phyloP scores from a whole-genome alignment of 2,888 invertebrate genomes.

The Embidobia sp. region DNA sequence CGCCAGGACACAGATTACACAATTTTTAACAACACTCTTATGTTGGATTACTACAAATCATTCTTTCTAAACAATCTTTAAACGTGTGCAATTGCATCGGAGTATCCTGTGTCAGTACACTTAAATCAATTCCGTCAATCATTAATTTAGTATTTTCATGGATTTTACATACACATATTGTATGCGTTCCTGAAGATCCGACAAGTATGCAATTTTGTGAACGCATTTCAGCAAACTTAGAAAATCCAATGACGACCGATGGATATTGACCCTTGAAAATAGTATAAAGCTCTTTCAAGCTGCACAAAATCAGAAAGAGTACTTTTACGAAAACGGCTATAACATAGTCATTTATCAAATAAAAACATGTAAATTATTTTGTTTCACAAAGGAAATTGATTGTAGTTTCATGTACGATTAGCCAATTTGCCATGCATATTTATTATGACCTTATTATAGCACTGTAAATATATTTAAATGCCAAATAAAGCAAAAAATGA shows the following conservation, averaged over 20 bases:
- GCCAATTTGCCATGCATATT: no score
- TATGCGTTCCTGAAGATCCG: slow-evolving; percentile 2
- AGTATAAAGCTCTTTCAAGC: background rate
- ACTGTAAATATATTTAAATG: no score
- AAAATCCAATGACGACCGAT: background rate
- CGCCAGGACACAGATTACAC: background rate
- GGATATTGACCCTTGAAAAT: background rate
- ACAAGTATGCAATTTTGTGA: background rate
- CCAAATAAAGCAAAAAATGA: no score
- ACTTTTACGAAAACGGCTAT: no score
- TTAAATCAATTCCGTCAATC: slow-evolving; percentile 2
- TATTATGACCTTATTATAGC: no score
- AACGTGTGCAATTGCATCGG: background rate
- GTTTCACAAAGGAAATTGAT: no score
- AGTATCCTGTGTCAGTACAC: background rate
- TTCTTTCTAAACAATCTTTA: slow-evolving; percentile 8
- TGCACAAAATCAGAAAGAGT: background rate
- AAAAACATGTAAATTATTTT: no score
- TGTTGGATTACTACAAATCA: background rate
- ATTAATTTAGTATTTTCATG: slow-evolving; percentile 10
- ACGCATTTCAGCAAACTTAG: slow-evolving; percentile 1
- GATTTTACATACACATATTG: background rate
- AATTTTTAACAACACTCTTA: background rate
- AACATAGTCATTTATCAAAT: no score
- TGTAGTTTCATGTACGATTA: no score